phyloP scores from a whole-genome alignment of 2,888 invertebrate genomes.

The Drosophila lacicola region DNA sequence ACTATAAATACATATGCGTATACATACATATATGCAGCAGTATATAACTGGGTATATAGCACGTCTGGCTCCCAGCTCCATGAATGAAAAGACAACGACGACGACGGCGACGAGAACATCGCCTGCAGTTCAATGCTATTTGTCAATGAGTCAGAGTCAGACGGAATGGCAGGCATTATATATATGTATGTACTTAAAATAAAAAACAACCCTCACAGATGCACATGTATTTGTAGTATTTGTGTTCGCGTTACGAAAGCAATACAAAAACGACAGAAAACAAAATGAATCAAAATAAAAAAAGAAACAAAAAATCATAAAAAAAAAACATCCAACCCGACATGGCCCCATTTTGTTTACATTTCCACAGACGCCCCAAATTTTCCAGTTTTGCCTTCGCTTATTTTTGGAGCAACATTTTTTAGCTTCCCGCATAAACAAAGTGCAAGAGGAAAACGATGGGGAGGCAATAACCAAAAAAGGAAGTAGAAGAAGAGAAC shows the following conservation, averaged over 20 bases:
- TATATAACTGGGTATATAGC: constrained; percentile 46
- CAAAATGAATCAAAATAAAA: constrained; percentile 23
- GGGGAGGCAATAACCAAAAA: constrained; percentile 12
- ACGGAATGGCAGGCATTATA: constrained; percentile 22
- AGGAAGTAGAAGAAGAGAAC: neutral
- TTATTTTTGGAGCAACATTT: constrained; percentile 59
- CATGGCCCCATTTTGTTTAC: constrained; percentile 68
- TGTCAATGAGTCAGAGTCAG: constrained; percentile 71
- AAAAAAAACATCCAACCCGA: constrained; percentile 30
- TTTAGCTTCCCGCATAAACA: constrained; percentile 56
- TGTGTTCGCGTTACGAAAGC: constrained; percentile 40
- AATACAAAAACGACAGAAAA: constrained; percentile 28
- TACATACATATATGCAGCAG: neutral
- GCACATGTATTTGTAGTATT: constrained; percentile 22
- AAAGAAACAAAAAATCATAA: neutral
- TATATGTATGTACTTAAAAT: neutral
- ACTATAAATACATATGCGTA: constrained; percentile 47
- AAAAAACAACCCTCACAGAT: constrained; percentile 27
- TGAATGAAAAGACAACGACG: constrained; percentile 61
- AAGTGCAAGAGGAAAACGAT: constrained; percentile 35
- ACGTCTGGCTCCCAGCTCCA: constrained; percentile 56
- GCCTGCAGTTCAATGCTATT: constrained; percentile 78
- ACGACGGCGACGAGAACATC: constrained; percentile 8
- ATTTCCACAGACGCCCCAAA: constrained; percentile 64
- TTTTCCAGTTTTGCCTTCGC: constrained; percentile 53